phyloP scores from a whole-genome alignment of 2,113 vertebrate genomes.

The Orthonyx spaldingii region DNA sequence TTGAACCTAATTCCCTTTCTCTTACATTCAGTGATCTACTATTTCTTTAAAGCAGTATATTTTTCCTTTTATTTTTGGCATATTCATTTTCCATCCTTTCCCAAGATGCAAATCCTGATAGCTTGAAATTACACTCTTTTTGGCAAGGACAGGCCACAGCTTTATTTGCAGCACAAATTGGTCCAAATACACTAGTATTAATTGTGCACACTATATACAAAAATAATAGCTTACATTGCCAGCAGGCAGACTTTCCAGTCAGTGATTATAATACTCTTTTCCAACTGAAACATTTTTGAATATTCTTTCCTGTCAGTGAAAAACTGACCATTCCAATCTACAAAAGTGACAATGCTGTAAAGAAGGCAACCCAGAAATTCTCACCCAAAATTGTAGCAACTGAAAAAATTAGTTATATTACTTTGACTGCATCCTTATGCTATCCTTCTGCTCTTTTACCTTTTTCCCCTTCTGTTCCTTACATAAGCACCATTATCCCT shows the following conservation, averaged over 20 bases:
- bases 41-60: constrained; percentile 1
- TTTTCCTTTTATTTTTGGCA: constrained; percentile 7
- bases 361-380: neutral
- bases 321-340: neutral
- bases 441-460: neutral
- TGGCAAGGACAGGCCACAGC: constrained; percentile 6
- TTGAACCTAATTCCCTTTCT: neutral
- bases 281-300: neutral
- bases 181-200: constrained; percentile 44
- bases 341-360: neutral
- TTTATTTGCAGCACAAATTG: constrained; percentile 46
- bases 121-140: neutral
- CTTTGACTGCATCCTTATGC: neutral
- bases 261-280: neutral
- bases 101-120: neutral
- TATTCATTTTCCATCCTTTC: constrained; percentile 18
- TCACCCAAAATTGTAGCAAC: neutral
- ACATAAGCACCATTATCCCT: neutral
- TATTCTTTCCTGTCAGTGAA: constrained; percentile 11
- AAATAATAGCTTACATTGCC: constrained; percentile 49
- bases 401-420: neutral
- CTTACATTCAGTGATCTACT: neutral
- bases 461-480: neutral
- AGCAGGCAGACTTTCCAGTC: neutral
- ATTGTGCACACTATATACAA: constrained; percentile 23